Base-by-base conservation (phyloP, 2,888 invertebrate species). In the Octonoba sinensis region DNA sequence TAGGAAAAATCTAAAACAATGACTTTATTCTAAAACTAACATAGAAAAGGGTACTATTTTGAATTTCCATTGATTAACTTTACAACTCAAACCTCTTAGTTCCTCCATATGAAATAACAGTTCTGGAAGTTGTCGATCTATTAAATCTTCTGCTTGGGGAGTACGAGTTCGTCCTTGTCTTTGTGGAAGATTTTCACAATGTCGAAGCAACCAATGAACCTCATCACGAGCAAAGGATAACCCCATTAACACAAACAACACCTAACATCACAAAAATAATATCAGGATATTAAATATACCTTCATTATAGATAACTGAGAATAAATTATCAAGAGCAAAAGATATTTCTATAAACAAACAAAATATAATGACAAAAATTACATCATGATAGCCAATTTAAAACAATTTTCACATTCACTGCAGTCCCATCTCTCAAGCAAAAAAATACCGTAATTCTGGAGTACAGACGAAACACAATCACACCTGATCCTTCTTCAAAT, bases 91-190 rank as follows among this genome's bases (percentile, higher is more conserved):
- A 89, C 95, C 96, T 86, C 99, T 91, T 69, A 99, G 89, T 89
- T 99, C 99, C 88, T 99, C 97, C 93, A 99, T 98, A 87, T 99
- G 97, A 88, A 99, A 99, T 12, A 99, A 90, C 60, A 99, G 90
- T 89, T 99, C 99, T 0, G 99, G 99, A 59, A 99, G 90, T 88
- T 98, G 98, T 74, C 98, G 69, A 88, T 99, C 99, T 0, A 97
- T 95, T 74, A 99, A 90, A 89, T 97, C 97, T 89, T 97, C 97
- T 16, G 93, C 75, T 66, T 82, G 85, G 16, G 82, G 85, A 18
- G 83, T 92, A 89, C 95, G 94, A 60, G 93, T 93, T 90, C 96
- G 96, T 22, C 74, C 51, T 18, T 93, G 93, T 85, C 94, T 92
- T 76, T 92, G 91, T 1, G 98, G 98, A 51, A 96, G 97, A 90